These are phyloP conservation scores for Porites lobata DNA, from an alignment of 92 coral and sea anemone species.

Conservation along the genomic window DNA sequence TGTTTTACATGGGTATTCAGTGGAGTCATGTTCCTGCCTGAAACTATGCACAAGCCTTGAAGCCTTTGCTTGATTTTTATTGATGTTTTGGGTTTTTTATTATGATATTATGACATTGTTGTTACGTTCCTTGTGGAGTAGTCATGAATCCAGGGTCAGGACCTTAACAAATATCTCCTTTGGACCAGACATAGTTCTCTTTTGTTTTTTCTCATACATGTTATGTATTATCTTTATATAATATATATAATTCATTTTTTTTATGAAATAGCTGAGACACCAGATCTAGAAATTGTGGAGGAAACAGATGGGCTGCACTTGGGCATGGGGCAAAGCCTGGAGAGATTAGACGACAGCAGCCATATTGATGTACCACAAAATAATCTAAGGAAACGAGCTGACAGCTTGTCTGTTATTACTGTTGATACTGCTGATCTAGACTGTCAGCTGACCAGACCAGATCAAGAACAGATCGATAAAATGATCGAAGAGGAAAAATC, in stretches of 20 bases:
- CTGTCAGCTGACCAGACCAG: constrained; percentile 54
- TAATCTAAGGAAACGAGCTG: constrained; percentile 26
- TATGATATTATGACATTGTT: too few relatives aligned
- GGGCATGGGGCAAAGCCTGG: not conserved
- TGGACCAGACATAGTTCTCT: too few relatives aligned
- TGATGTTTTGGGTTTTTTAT: too few relatives aligned
- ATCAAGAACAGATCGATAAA: constrained; percentile 58
- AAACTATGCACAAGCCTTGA: too few relatives aligned
- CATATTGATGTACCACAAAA: constrained; percentile 1
- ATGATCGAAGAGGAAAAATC: constrained; percentile 87
- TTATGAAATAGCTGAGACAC: not conserved
- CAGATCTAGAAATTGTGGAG: constrained; percentile 6
- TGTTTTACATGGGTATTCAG: too few relatives aligned
- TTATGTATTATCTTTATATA: too few relatives aligned
- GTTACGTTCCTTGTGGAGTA: too few relatives aligned
- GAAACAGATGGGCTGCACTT: constrained; percentile 17
- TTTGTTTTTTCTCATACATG: too few relatives aligned
- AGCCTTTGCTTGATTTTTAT: too few relatives aligned
- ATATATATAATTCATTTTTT: not conserved
- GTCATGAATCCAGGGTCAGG: too few relatives aligned
- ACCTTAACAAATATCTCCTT: too few relatives aligned
- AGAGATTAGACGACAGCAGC: constrained; percentile 24
- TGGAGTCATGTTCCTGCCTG: too few relatives aligned
- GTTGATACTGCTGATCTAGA: constrained; percentile 53
- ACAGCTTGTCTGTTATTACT: constrained; percentile 49